Evolutionary conservation across 2,888 invertebrate species (phyloP), one percentile per base, ranked within the genome.

Genomic region (Lasioglossum oenotherae): DNA sequence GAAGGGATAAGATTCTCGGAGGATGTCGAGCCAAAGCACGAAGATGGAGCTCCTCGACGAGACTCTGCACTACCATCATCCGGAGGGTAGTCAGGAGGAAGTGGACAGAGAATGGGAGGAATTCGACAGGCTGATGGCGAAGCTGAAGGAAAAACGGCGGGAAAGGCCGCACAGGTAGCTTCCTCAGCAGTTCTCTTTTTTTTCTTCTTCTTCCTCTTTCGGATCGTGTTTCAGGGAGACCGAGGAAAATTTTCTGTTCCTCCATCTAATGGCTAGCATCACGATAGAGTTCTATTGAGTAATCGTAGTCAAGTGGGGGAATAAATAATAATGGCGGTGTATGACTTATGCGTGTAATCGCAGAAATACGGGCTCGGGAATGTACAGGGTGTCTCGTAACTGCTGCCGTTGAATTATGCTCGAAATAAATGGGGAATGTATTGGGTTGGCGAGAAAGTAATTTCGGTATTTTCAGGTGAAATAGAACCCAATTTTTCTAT

Each of bases 61-160:
- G 75, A 92, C 82, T 49, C 92, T 93, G 38, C 93, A 92, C 35
- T 83, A 79, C 53, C 92, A 94, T 75, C 93, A 94, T 88, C 96
- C 95, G 73, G 96, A 96, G 87, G 95, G 95, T 31, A 95, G 96
- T 89, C 95, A 95, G 87, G 96, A 96, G 87, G 96, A 96, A 67
- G 95, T 96, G 35, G 96, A 96, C 91, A 95, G 95, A 88, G 96
- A 96, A 93, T 96, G 96, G 96, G 96, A 96, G 84, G 96, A 96
- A 91, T 96, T 96, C 90, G 95, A 95, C 27, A 95, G 96, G 87
- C 93, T 96, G 57, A 95, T 96, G 93, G 95, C 95, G 71, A 96
- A 96, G 90, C 95, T 96, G 88, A 94, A 93, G 87, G 93, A 93
- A 84, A 95, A 93, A 85, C 95, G 93, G 38, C 92, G 90, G 69